These are phyloP conservation scores for Drosophila picticornis DNA, from an alignment of 2,888 invertebrate genomes.

Conservation along the genomic window DNA sequence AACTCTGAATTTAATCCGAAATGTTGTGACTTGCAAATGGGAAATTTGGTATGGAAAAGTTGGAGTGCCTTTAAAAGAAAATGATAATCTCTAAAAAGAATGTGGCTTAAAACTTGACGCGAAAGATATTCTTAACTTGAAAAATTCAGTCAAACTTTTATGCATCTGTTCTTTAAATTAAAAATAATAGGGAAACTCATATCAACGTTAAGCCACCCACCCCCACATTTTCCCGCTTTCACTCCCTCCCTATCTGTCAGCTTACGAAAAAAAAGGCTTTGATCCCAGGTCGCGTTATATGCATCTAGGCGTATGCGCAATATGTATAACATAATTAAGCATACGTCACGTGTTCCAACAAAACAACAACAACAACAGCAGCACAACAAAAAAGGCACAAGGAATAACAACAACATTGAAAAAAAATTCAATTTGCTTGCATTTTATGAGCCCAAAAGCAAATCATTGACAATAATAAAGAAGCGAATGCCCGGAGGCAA, in stretches of 20 bases:
- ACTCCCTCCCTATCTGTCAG: not conserved
- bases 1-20: not conserved
- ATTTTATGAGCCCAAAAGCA: constrained; percentile 77
- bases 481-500: constrained; percentile 30
- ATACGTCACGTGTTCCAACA: constrained; percentile 52
- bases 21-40: not conserved
- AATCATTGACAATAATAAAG: constrained; percentile 80
- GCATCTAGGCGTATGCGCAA: constrained; percentile 50
- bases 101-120: not conserved
- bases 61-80: not conserved
- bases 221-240: not conserved
- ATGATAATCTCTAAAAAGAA: not conserved
- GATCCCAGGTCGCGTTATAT: constrained; percentile 5
- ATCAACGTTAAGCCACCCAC: too few species aligned
- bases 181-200: not conserved
- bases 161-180: not conserved
- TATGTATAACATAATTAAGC: constrained; percentile 52
- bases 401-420: constrained; percentile 10
- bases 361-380: not conserved
- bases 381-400: constrained; percentile 10
- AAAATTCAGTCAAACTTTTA: not conserved
- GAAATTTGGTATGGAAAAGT: not conserved
- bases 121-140: not conserved
- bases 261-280: constrained; percentile 5
- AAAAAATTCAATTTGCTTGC: constrained; percentile 73